phyloP scores from a whole-genome alignment of 1,140 invertebrate species.

The Cepaea nemoralis region DNA sequence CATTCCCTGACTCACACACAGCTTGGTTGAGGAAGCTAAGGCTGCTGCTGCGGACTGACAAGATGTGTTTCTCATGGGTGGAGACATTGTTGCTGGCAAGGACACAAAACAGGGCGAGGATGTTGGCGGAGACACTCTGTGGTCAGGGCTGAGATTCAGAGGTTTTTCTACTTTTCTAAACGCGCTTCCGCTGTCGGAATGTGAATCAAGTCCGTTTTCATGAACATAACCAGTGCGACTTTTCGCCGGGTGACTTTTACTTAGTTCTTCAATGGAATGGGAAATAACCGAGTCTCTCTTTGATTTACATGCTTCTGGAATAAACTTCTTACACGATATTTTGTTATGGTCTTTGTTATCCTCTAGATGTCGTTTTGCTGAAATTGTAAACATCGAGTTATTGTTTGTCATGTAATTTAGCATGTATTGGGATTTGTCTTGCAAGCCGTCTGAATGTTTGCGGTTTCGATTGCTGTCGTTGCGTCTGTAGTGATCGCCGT shows the following conservation, averaged over 20 bases:
- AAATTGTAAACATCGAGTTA: conserved; percentile 14
- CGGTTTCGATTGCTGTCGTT: background rate
- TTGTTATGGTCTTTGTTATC: background rate
- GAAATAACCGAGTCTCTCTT: conserved; percentile 14
- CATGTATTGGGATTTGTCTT: background rate
- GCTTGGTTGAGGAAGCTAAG: background rate
- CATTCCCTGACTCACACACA: background rate
- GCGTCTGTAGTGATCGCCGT: background rate
- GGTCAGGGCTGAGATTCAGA: background rate
- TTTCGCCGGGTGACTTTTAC: conserved; percentile 23
- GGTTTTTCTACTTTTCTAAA: conserved; percentile 66
- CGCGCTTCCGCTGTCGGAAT: conserved; percentile 55
- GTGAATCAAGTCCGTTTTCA: conserved; percentile 11
- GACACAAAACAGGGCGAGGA: conserved; percentile 18
- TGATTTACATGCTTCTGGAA: background rate
- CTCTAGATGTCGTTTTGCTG: background rate
- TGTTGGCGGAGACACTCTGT: background rate
- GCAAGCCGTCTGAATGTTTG: background rate
- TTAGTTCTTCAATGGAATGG: conserved; percentile 39
- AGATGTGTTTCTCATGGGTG: conserved; percentile 25
- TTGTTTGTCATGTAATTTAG: conserved; percentile 29
- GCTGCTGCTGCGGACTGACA: conserved; percentile 37
- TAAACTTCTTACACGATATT: background rate
- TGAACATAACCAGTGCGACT: background rate
- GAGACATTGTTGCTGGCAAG: conserved; percentile 14